phyloP scores from a whole-genome alignment of 2,888 invertebrate genomes.

The Drosophila colorata region DNA sequence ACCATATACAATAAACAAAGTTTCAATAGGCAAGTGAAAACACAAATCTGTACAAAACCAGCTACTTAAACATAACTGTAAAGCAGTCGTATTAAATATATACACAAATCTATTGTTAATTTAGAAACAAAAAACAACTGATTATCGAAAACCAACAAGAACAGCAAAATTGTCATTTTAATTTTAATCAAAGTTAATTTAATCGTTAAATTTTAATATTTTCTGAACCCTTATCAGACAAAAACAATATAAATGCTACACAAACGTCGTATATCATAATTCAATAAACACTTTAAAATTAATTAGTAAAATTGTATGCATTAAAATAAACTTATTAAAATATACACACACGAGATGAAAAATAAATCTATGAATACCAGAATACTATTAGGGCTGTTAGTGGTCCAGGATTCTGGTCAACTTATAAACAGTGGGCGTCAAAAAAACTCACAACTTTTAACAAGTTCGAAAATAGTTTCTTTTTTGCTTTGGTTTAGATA shows the following conservation, averaged over 20 bases:
- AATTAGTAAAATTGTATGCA: constrained; percentile 74
- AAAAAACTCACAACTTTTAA: constrained; percentile 19
- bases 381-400: constrained; percentile 9
- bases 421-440: constrained; percentile 27
- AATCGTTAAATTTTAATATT: constrained; percentile 44
- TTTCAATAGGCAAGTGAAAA: constrained; percentile 41
- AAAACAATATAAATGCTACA: constrained; percentile 44
- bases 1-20: constrained; percentile 28
- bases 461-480: constrained; percentile 24
- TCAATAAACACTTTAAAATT: constrained; percentile 64
- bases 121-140: constrained; percentile 18
- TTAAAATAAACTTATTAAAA: constrained; percentile 51
- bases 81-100: constrained; percentile 38
- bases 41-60: constrained; percentile 52
- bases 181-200: constrained; percentile 53
- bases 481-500: constrained; percentile 29
- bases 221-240: constrained; percentile 25
- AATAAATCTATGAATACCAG: constrained; percentile 22
- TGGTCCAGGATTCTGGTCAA: constrained; percentile 20
- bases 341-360: constrained; percentile 23
- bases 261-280: constrained; percentile 59
- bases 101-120: constrained; percentile 39
- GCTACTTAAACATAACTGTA: constrained; percentile 36
- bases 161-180: constrained; percentile 69
- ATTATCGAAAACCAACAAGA: constrained; percentile 36